Evolutionary conservation across 2,888 invertebrate genomes (phyloP).

Genomic region (Stenodema calcarata): DNA sequence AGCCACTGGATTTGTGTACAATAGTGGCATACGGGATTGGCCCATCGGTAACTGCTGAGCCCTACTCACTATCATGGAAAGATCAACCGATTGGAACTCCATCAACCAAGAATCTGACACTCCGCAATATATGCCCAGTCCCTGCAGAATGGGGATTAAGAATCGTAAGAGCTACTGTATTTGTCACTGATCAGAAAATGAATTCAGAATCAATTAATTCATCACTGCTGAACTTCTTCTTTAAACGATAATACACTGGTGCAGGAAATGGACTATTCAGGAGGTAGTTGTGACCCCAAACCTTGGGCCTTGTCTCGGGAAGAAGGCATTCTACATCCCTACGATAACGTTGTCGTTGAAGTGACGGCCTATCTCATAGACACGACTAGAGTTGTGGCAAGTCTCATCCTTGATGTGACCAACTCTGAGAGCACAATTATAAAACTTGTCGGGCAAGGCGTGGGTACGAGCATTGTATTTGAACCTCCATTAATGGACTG

Average conservation of each 20-base stretch:
- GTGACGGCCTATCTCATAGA: conserved; percentile 25
- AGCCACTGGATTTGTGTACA: neutral
- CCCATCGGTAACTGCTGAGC: conserved; percentile 8
- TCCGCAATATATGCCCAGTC: conserved; percentile 3
- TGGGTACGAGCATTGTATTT: conserved; percentile 28
- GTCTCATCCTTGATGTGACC: neutral
- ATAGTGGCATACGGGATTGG: neutral
- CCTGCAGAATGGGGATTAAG: neutral
- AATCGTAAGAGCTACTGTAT: neutral
- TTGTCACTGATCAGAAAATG: too few species aligned
- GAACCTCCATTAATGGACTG: conserved; percentile 5
- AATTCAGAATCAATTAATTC: too few species aligned
- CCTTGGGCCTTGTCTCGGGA: conserved; percentile 8
- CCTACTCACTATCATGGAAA: neutral
- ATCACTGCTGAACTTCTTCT: too few species aligned
- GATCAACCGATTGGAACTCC: neutral
- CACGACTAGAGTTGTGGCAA: neutral
- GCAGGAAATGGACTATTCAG: neutral
- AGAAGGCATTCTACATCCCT: neutral
- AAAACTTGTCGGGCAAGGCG: conserved; percentile 1
- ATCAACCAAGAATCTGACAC: neutral
- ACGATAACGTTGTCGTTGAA: neutral
- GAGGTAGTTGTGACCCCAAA: neutral
- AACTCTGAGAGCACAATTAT: neutral
- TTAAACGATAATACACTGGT: too few species aligned